Conservation (phyloP, 2,113 vertebrate genomes). For the Jaculus jaculus region DNA sequence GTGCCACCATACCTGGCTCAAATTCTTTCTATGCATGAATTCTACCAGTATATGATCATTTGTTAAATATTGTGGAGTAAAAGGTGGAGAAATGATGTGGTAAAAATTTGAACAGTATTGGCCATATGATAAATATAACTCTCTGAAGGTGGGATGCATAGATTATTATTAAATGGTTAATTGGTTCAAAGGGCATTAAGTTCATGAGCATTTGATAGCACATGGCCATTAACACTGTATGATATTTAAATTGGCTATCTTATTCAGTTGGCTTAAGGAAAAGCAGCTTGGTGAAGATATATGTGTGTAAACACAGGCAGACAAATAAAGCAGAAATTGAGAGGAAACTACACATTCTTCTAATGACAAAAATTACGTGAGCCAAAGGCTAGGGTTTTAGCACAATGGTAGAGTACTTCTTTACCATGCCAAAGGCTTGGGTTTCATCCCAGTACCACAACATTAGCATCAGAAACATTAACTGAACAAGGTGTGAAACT, state of each 20-base stretch:
- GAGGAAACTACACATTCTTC: neutral
- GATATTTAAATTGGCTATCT: neutral
- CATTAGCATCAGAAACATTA: neutral
- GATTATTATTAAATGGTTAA: neutral
- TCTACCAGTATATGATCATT: no score
- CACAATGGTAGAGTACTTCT: neutral
- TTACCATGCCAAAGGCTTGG: neutral
- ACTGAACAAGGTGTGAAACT: neutral
- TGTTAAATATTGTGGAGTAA: accelerated
- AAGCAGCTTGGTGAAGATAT: neutral
- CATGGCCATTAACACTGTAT: neutral
- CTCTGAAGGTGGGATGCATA: neutral
- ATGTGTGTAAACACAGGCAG: neutral
- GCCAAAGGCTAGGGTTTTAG: neutral
- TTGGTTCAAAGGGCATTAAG: neutral
- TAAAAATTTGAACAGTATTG: no score
- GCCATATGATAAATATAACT: neutral
- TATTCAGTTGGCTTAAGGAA: neutral
- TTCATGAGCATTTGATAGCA: neutral
- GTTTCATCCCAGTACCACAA: neutral
- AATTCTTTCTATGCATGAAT: accelerated
- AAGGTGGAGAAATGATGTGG: neutral
- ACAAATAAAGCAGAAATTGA: neutral
- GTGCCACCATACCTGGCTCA: no score
- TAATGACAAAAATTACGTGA: neutral